A percentile compares a stretch with the other conserved stretches of the same genome.
phyloP scores from a whole-genome alignment of 2,888 invertebrate genomes.

The Frankliniella fusca region DNA sequence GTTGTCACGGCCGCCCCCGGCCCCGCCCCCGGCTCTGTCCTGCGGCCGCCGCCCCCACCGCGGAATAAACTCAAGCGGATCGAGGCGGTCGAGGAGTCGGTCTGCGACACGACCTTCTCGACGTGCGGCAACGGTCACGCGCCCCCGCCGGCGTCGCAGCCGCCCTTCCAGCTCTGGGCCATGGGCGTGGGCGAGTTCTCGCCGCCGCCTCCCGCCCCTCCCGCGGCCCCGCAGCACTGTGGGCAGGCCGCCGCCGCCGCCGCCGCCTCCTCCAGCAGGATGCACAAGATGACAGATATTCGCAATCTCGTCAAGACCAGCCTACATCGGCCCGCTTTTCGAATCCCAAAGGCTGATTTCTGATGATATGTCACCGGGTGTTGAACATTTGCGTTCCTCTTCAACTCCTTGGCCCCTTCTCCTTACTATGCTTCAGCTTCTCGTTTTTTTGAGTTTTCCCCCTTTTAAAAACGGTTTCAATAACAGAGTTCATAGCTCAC shows the following conservation, averaged over 20 bases:
- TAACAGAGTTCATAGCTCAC: no score
- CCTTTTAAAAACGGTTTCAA: neutral
- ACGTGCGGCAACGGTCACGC: neutral
- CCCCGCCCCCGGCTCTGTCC: neutral
- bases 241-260: neutral
- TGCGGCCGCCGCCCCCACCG: neutral
- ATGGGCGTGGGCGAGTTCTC: neutral
- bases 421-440: no score
- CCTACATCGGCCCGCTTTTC: neutral
- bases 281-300: conserved; percentile 3
- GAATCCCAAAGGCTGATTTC: neutral
- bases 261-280: neutral
- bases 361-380: neutral
- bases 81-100: neutral
- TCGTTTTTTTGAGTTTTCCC: neutral
- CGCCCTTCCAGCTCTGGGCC: neutral
- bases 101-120: conserved; percentile 14
- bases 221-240: neutral
- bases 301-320: neutral
- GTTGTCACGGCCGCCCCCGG: no score
- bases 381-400: neutral
- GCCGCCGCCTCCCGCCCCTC: neutral
- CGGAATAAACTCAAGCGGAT: conserved; percentile 9
- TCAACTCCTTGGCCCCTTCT: neutral
- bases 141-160: neutral